Base-by-base conservation (phyloP, 2,888 invertebrate genomes). In the Helicoverpa assulta region DNA sequence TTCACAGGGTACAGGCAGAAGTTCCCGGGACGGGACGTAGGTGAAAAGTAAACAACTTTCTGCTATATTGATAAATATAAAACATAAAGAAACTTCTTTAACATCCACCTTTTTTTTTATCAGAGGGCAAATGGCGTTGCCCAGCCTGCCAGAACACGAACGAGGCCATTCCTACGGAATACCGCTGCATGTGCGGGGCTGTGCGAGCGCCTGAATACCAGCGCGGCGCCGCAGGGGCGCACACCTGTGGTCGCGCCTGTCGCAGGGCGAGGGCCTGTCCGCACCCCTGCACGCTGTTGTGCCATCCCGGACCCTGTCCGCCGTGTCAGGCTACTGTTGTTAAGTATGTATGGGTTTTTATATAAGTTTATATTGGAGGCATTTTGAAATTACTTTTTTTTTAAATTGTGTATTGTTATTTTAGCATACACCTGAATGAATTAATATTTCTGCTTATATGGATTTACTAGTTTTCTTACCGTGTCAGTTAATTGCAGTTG, bases 241-340 rank as follows among this genome's bases (percentile, higher is more conserved):
- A 99, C 92, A 98, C 98, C 33, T 99, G 99, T 91, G 99, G 99
- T 0, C 97, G 98, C 80, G 94, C 97, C 0, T 99, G 99, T 88
- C 96, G 96, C n/a, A 96, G 96, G 14, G 85, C 95, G 78, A 89
- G 96, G 88, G 82, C 92, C 70, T 96, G 97, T 88, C 91, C 95
- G 0, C 97, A 97, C 86, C 96, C 96, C 0, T 99, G 99, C 91
- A 97, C 97, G 14, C 93, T 99, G 81, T 96, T 98, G 0, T 99
- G 99, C 89, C 99, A 99, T 91, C 99, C 99, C 0, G 99, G 99
- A 0, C 99, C 99, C 0, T 99, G 99, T 92, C 99, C 99, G 2
- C 97, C 98, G 0, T 99, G 99, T 86, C 97, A 97, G 81, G 97
- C 98, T 1, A 97, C 97, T 85, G 97, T 98, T 16, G 95, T 92